Evolutionary conservation across 2,888 invertebrate genomes (phyloP).

Genomic region (Bellardia bayeri): DNA sequence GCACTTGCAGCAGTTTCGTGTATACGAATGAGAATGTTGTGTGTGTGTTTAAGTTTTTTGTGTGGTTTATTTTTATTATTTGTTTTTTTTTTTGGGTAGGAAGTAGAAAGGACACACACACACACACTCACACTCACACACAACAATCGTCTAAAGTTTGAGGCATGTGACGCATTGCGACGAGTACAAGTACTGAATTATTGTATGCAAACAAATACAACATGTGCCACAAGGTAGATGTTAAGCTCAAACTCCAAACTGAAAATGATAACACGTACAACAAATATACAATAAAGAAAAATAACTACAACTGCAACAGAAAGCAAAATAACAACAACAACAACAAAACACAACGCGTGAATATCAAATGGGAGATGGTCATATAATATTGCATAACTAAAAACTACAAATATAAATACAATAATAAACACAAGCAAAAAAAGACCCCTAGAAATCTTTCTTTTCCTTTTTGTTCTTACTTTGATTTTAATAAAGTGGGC

Average conservation of each 20-base stretch:
- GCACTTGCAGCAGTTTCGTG: slow-evolving; percentile 68
- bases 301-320: neutral
- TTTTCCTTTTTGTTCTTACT: neutral
- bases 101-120: slow-evolving; percentile 32
- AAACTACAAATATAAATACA: neutral
- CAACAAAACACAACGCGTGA: slow-evolving; percentile 51
- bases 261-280: slow-evolving; percentile 52
- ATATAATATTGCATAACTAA: slow-evolving; percentile 38
- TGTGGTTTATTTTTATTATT: slow-evolving; percentile 41
- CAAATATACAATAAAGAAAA: slow-evolving; percentile 21
- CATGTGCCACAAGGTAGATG: slow-evolving; percentile 67
- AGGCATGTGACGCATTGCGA: slow-evolving; percentile 74
- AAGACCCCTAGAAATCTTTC: slow-evolving; percentile 16
- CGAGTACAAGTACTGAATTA: slow-evolving; percentile 53
- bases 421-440: neutral
- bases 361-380: slow-evolving; percentile 52
- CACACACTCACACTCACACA: slow-evolving; percentile 1
- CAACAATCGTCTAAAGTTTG: slow-evolving; percentile 68
- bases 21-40: slow-evolving; percentile 19
- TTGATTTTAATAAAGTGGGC: slow-evolving; percentile 21
- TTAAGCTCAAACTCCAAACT: slow-evolving; percentile 63
- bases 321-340: neutral
- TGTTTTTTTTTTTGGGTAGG: slow-evolving; percentile 58
- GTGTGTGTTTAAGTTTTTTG: slow-evolving; percentile 35
- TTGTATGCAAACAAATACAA: slow-evolving; percentile 63